phyloP scores from a whole-genome alignment of 2,113 vertebrate species.

The Pseudonaja textilis region DNA sequence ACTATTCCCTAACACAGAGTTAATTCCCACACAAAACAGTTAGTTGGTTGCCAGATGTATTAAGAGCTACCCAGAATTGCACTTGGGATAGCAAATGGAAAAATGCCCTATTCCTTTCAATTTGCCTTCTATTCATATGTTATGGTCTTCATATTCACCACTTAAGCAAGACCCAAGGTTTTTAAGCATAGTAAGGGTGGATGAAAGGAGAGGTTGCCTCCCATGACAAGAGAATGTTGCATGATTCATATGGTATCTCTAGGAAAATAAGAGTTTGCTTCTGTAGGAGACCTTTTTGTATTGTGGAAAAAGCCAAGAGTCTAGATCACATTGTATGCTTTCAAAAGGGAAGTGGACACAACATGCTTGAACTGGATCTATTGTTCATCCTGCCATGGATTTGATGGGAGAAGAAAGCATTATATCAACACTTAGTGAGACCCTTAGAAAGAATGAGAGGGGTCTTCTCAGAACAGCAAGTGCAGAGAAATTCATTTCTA shows the following conservation, averaged over 20 bases:
- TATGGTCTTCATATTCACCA: background rate
- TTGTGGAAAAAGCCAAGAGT: background rate
- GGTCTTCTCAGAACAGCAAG: background rate
- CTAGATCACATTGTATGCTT: background rate
- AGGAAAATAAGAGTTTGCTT: background rate
- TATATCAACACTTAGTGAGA: background rate
- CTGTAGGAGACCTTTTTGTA: background rate
- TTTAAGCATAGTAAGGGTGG: background rate
- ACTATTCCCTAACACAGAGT: background rate
- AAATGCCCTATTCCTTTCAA: background rate
- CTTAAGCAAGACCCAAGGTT: too few species aligned
- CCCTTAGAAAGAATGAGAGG: background rate
- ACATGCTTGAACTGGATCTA: background rate
- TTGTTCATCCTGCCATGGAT: background rate
- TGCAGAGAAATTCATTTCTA: background rate
- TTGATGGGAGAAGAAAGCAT: background rate
- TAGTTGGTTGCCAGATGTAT: background rate
- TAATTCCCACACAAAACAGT: constrained; percentile 7
- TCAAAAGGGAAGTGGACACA: background rate
- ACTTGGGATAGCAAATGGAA: background rate
- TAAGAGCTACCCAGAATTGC: background rate
- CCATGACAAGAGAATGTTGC: background rate
- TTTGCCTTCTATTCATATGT: background rate
- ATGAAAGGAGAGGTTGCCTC: background rate
- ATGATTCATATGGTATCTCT: background rate